phyloP scores from a whole-genome alignment of 2,113 vertebrate species.

The Hemiprocne comata region DNA sequence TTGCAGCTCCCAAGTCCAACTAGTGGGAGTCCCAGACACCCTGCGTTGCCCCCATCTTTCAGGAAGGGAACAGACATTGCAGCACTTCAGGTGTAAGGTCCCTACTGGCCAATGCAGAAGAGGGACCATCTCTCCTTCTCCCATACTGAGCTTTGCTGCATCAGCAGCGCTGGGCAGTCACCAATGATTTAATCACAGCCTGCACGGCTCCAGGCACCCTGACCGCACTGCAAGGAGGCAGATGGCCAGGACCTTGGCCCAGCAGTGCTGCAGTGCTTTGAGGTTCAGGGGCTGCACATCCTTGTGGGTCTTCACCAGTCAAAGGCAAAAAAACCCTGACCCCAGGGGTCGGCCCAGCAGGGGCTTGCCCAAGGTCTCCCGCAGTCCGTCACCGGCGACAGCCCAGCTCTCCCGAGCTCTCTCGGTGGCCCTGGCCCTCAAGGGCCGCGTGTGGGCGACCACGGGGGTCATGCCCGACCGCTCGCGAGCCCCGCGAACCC shows the following conservation, averaged over 20 bases:
- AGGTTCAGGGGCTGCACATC: background rate
- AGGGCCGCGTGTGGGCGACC: background rate
- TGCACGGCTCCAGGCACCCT: background rate
- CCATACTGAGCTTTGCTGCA: background rate
- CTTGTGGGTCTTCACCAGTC: rapidly evolving
- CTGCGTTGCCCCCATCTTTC: rapidly evolving
- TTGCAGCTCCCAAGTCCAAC: background rate
- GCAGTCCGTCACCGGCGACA: rapidly evolving
- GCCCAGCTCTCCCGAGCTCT: background rate
- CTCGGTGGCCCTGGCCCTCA: background rate
- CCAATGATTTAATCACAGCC: rapidly evolving
- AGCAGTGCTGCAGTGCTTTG: rapidly evolving
- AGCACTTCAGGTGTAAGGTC: background rate
- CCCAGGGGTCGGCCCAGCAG: no score
- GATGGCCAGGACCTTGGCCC: rapidly evolving
- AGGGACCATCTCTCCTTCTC: no score
- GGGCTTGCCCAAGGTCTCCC: rapidly evolving
- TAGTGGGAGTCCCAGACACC: background rate
- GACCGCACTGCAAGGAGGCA: rapidly evolving
- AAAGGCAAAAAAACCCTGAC: background rate
- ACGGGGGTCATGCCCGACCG: rapidly evolving
- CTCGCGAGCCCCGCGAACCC: conserved; percentile 30
- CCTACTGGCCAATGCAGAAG: rapidly evolving
- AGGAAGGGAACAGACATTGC: rapidly evolving
- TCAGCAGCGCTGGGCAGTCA: background rate